Evolutionary conservation across 2,888 invertebrate species (phyloP).

Genomic region (Salticus scenicus): DNA sequence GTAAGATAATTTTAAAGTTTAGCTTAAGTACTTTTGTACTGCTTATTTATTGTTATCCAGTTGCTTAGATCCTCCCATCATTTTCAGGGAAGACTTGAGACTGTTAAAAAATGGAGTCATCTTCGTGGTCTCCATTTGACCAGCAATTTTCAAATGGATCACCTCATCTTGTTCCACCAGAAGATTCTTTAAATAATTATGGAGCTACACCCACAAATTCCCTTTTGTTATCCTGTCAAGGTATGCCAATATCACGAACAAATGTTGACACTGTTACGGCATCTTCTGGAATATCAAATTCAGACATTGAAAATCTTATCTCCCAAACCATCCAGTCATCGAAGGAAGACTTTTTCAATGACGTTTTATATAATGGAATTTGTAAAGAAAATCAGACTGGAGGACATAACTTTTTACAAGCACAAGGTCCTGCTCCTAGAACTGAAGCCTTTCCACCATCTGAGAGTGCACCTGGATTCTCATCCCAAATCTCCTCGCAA

Average conservation of each 20-base stretch:
- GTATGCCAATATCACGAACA: conserved; percentile 14
- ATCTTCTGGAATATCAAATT: conserved; percentile 1
- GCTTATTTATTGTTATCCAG: conserved; percentile 39
- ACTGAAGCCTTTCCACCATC: conserved; percentile 44
- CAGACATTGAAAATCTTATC: conserved; percentile 33
- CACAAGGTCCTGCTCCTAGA: conserved; percentile 25
- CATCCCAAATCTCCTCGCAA: conserved; percentile 31
- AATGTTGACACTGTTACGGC: conserved; percentile 10
- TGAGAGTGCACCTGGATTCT: conserved; percentile 2
- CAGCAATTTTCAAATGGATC: conserved; percentile 48
- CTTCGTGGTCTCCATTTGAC: conserved; percentile 46
- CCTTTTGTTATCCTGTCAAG: conserved; percentile 37
- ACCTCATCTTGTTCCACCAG: conserved; percentile 30
- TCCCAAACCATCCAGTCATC: conserved; percentile 25
- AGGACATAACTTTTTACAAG: conserved; percentile 12
- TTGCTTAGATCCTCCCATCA: conserved; percentile 67
- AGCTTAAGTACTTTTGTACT: conserved; percentile 38
- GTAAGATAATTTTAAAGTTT: conserved; percentile 39
- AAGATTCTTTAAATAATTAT: conserved; percentile 57
- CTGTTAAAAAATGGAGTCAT: conserved; percentile 48
- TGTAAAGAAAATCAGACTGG: conserved; percentile 50
- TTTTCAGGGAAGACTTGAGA: conserved; percentile 59
- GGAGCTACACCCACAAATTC: conserved; percentile 22
- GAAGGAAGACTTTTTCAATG: conserved; percentile 42
- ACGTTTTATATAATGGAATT: conserved; percentile 33